Percentiles rank a stretch among this genome's conserved stretches.
These are phyloP conservation scores for Bathynomus jamesi DNA, from an alignment of 1,140 invertebrate species.

Conservation along the genomic window DNA sequence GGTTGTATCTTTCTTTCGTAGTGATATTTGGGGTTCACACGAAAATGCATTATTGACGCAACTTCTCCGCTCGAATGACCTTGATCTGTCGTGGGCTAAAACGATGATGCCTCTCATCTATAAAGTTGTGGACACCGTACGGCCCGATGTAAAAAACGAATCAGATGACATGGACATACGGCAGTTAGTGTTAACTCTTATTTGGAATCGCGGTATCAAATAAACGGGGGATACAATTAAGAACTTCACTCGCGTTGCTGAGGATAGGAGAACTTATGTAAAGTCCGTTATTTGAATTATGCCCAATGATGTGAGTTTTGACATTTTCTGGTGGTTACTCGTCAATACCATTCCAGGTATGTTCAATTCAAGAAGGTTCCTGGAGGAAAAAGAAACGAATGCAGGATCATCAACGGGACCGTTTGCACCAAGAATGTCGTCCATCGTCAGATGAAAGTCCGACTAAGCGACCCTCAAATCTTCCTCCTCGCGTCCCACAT, in stretches of 20 bases:
- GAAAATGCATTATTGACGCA: background rate
- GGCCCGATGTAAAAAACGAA: background rate
- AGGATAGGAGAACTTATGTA: too few relatives aligned
- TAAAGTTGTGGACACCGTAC: background rate
- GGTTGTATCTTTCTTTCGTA: too few relatives aligned
- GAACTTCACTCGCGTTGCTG: too few relatives aligned
- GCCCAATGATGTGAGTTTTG: too few relatives aligned
- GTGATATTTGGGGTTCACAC: background rate
- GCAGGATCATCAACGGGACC: slow-evolving; percentile 71
- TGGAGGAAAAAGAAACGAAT: slow-evolving; percentile 67
- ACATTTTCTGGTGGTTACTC: too few relatives aligned
- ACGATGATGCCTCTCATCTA: background rate
- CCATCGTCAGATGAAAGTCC: slow-evolving; percentile 76
- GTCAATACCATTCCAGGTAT: slow-evolving; percentile 50
- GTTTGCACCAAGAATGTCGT: slow-evolving; percentile 89
- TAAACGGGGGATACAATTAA: too few relatives aligned
- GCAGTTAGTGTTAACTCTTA: background rate
- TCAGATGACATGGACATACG: background rate
- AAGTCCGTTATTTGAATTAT: too few relatives aligned
- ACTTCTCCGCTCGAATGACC: background rate
- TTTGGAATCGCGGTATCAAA: too few relatives aligned
- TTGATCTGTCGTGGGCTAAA: background rate
- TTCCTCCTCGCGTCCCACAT: slow-evolving; percentile 77
- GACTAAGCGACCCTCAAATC: slow-evolving; percentile 73
- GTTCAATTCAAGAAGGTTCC: slow-evolving; percentile 89